These are phyloP conservation scores for Cistogaster globosa DNA, from an alignment of 2,888 invertebrate species.

Conservation along the genomic window DNA sequence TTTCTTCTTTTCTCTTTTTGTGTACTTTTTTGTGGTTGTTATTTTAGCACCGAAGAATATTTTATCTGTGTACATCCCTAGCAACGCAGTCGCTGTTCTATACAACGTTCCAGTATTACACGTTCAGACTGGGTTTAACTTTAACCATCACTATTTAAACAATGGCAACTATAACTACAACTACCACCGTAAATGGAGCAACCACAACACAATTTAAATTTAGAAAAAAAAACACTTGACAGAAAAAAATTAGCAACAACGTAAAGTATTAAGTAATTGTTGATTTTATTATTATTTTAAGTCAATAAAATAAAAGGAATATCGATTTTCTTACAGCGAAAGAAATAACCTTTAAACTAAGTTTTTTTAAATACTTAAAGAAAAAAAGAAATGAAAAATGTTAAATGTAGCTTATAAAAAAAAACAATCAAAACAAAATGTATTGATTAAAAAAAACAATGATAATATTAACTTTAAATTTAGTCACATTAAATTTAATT, in stretches of 20 bases:
- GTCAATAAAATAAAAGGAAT: no score
- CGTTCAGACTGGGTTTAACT: constrained; percentile 78
- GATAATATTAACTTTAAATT: no score
- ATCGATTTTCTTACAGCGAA: no score
- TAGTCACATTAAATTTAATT: no score
- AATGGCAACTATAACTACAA: background rate
- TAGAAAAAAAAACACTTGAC: background rate
- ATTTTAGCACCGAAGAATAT: constrained; percentile 80
- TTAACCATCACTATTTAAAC: background rate
- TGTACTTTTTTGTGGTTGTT: constrained; percentile 41
- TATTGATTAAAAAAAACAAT: no score
- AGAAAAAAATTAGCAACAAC: constrained; percentile 46
- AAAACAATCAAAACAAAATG: no score
- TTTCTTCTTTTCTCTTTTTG: background rate
- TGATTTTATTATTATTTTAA: background rate
- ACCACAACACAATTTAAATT: constrained; percentile 11
- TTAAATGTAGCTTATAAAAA: no score
- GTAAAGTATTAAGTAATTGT: constrained; percentile 33
- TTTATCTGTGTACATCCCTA: constrained; percentile 79
- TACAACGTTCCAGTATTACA: constrained; percentile 72
- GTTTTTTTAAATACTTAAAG: no score
- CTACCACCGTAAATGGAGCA: constrained; percentile 11
- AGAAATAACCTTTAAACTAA: no score
- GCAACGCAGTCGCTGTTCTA: constrained; percentile 75
- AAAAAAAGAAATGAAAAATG: no score